Evolutionary conservation across 2,113 vertebrate species (phyloP).

Genomic region (Burhinus oedicnemus): DNA sequence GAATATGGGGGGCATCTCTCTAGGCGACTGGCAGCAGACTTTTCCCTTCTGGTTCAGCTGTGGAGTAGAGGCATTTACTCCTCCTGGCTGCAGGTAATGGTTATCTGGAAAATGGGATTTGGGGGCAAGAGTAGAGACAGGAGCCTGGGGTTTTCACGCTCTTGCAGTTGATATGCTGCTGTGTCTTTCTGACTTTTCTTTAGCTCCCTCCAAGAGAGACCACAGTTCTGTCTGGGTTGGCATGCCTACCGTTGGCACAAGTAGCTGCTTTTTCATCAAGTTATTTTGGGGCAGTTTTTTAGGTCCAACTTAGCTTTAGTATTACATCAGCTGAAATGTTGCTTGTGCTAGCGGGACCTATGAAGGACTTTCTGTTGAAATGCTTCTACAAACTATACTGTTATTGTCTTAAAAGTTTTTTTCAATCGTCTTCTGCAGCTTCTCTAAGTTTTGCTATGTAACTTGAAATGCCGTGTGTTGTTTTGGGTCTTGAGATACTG

Average conservation of each 20-base stretch:
- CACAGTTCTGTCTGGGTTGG: neutral
- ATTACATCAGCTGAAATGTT: neutral
- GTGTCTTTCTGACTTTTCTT: neutral
- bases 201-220: neutral
- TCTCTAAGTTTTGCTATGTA: neutral
- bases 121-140: neutral
- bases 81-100: neutral
- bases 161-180: fast-evolving
- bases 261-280: neutral
- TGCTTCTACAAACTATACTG: neutral
- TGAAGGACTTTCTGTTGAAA: neutral
- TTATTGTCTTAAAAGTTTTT: neutral
- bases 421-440: neutral
- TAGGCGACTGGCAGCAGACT: neutral
- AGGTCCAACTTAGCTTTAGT: neutral
- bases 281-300: neutral
- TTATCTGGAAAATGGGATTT: neutral
- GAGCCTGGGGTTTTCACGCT: neutral
- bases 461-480: neutral
- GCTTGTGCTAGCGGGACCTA: neutral
- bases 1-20: neutral
- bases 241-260: neutral
- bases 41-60: neutral
- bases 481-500: neutral
- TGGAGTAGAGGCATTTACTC: neutral